Percentiles rank a stretch among this genome's conserved stretches.
These are phyloP conservation scores for Limenitis camilla DNA, from an alignment of 2,888 invertebrate genomes.

Conservation along the genomic window DNA sequence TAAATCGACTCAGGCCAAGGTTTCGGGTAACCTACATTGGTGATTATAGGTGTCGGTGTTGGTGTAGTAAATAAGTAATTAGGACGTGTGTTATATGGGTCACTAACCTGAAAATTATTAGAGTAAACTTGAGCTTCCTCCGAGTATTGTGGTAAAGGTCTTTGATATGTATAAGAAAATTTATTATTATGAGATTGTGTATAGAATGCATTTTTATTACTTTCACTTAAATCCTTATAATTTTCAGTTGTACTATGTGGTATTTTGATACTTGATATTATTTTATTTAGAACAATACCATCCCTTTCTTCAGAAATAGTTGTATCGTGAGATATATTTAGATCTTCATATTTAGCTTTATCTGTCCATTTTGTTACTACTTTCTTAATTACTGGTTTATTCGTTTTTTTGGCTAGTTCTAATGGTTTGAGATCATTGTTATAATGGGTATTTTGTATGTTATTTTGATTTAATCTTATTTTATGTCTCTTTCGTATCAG, in stretches of 20 bases:
- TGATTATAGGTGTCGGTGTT: slow-evolving; percentile 57
- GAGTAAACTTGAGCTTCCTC: slow-evolving; percentile 48
- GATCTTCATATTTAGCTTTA: slow-evolving; percentile 57
- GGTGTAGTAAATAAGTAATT: slow-evolving; percentile 49
- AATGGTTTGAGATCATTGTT: not conserved
- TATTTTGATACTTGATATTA: slow-evolving; percentile 25
- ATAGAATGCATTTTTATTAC: slow-evolving; percentile 27
- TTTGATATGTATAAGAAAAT: slow-evolving; percentile 34
- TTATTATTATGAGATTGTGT: slow-evolving; percentile 33
- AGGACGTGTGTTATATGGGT: slow-evolving; percentile 42
- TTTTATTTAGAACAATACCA: slow-evolving; percentile 19
- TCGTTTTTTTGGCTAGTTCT: slow-evolving; percentile 33
- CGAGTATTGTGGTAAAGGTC: slow-evolving; percentile 40
- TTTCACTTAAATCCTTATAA: slow-evolving; percentile 29
- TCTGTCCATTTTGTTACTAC: slow-evolving; percentile 73
- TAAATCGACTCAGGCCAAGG: slow-evolving; percentile 28
- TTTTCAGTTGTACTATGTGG: slow-evolving; percentile 29
- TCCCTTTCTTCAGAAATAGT: slow-evolving; percentile 34
- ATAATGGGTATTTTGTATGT: not conserved
- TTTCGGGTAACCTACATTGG: slow-evolving; percentile 58
- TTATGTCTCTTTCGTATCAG: slow-evolving; percentile 13
- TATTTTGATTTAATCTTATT: slow-evolving; percentile 9
- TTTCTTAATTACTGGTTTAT: slow-evolving; percentile 56
- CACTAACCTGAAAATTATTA: slow-evolving; percentile 47
- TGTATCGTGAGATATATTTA: slow-evolving; percentile 57